Conservation (phyloP, 1,140 invertebrate species). For the Sipha flava region DNA sequence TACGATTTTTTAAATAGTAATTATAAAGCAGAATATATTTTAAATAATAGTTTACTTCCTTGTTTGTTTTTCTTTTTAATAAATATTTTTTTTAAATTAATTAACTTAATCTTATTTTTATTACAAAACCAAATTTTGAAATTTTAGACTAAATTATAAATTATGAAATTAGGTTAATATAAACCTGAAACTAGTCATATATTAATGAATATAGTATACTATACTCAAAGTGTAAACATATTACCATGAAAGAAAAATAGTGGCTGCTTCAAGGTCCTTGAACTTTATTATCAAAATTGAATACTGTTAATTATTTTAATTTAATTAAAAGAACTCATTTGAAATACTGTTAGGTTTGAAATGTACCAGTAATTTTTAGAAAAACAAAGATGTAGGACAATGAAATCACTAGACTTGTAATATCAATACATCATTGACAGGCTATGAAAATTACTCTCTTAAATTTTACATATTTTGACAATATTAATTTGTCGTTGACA, state of each 20-base stretch:
- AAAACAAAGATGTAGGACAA: background rate
- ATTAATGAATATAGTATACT: too few relatives aligned
- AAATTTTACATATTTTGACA: background rate
- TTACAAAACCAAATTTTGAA: too few relatives aligned
- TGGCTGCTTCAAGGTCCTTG: background rate
- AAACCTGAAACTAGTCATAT: too few relatives aligned
- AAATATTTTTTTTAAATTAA: too few relatives aligned
- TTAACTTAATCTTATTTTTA: too few relatives aligned
- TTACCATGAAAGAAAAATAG: background rate
- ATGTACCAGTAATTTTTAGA: background rate
- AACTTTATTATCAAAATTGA: background rate
- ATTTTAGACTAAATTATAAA: too few relatives aligned
- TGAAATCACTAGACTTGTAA: background rate
- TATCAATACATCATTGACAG: background rate
- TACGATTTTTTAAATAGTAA: too few relatives aligned
- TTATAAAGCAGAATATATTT: too few relatives aligned
- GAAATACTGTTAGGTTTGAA: background rate
- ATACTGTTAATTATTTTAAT: background rate
- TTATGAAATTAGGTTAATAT: too few relatives aligned
- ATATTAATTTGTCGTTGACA: background rate
- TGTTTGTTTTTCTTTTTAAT: too few relatives aligned
- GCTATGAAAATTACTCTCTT: background rate
- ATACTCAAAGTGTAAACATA: background rate
- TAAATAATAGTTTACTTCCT: too few relatives aligned
- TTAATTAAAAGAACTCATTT: background rate